phyloP scores from a whole-genome alignment of 1,140 invertebrate genomes.

The Lordiphosa clarofinis region DNA sequence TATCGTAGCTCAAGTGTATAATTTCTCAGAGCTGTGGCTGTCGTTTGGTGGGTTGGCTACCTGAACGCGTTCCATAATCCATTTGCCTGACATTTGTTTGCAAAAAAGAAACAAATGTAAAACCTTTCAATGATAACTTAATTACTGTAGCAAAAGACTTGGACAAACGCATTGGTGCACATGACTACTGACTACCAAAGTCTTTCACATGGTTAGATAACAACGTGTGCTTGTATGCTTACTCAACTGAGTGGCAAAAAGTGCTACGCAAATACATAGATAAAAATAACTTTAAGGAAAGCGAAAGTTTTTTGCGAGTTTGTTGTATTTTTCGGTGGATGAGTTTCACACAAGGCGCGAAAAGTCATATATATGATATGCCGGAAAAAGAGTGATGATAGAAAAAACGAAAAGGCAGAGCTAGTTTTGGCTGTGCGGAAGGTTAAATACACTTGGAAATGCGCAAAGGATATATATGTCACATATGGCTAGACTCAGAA shows the following conservation, averaged over 20 bases:
- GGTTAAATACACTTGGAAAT: no score
- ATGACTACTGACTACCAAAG: slow-evolving; percentile 21
- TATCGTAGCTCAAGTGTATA: slow-evolving; percentile 17
- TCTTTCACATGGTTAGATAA: slow-evolving; percentile 40
- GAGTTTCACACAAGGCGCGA: neutral
- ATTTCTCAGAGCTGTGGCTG: slow-evolving; percentile 9
- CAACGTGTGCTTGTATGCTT: neutral
- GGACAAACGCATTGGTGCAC: slow-evolving; percentile 8
- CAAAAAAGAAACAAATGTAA: neutral
- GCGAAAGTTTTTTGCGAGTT: slow-evolving; percentile 38
- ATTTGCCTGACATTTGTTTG: slow-evolving; percentile 31
- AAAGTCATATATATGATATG: slow-evolving; percentile 23
- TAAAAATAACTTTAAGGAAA: slow-evolving; percentile 27
- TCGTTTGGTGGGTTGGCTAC: neutral
- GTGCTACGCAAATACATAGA: slow-evolving; percentile 16
- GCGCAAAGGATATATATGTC: no score
- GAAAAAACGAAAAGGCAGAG: no score
- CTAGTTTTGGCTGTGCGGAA: no score
- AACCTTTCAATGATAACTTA: no score
- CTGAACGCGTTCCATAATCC: slow-evolving; percentile 20
- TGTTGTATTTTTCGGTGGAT: slow-evolving; percentile 14
- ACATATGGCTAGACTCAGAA: no score
- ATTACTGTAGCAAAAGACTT: no score
- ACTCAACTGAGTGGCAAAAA: slow-evolving; percentile 12
- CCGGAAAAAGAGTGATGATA: slow-evolving; percentile 13